These are phyloP conservation scores for Dendroctonus ponderosae DNA, from an alignment of 1,140 invertebrate species.

Conservation along the genomic window DNA sequence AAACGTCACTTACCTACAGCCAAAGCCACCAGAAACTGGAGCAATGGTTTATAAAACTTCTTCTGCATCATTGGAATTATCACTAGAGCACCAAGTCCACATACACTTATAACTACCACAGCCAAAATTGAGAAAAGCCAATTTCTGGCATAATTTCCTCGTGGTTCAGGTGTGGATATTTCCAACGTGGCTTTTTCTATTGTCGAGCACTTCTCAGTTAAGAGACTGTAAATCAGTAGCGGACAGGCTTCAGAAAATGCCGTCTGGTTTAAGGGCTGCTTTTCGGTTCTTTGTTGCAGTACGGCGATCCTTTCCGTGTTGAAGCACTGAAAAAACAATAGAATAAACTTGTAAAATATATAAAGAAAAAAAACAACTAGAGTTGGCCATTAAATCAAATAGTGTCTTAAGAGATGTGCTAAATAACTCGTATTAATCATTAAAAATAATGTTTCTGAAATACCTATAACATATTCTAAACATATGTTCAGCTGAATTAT, in stretches of 20 bases:
- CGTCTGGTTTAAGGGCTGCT: conserved; percentile 24
- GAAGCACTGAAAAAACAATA: conserved; percentile 31
- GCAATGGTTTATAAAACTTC: conserved; percentile 82
- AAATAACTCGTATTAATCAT: too few species aligned
- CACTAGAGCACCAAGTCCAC: conserved; percentile 77
- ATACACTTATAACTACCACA: conserved; percentile 79
- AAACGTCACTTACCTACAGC: conserved; percentile 66
- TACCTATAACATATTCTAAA: too few species aligned
- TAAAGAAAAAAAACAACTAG: conserved; percentile 1
- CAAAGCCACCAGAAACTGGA: conserved; percentile 89
- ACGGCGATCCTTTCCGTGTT: conserved; percentile 18
- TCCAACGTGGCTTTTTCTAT: conserved; percentile 8
- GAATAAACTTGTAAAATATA: background rate
- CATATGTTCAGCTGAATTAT: too few species aligned
- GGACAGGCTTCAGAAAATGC: conserved; percentile 43
- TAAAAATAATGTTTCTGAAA: too few species aligned
- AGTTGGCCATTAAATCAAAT: background rate
- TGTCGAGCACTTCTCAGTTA: conserved; percentile 33
- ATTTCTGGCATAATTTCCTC: conserved; percentile 18
- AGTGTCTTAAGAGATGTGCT: too few species aligned
- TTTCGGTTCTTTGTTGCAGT: conserved; percentile 11
- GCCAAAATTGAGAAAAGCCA: conserved; percentile 81
- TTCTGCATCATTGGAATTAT: conserved; percentile 89
- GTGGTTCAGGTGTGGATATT: conserved; percentile 8
- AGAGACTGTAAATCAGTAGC: conserved; percentile 41